phyloP scores from a whole-genome alignment of 1,140 invertebrate genomes.

The Paraescarpia echinospica region DNA sequence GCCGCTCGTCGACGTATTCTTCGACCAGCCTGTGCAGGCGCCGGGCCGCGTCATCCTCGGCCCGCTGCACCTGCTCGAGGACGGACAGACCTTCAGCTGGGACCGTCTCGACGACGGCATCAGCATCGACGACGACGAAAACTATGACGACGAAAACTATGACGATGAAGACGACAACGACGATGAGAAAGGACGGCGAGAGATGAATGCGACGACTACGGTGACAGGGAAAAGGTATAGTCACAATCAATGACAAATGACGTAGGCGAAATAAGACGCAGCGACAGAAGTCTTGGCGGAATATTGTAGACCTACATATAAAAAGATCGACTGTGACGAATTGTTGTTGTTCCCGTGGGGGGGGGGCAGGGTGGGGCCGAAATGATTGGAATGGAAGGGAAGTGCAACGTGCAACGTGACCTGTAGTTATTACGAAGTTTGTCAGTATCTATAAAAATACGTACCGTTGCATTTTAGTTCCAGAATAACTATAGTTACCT shows the following conservation, averaged over 20 bases:
- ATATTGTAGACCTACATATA: neutral
- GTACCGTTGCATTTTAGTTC: neutral
- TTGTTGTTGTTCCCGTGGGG: too few relatives aligned
- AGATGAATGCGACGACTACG: neutral
- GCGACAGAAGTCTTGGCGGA: neutral
- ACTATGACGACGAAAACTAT: neutral
- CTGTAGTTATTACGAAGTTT: neutral
- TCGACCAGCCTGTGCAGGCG: neutral
- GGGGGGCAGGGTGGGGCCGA: too few relatives aligned
- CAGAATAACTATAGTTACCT: neutral
- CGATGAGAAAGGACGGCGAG: neutral
- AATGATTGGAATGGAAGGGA: neutral
- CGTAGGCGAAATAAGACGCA: neutral
- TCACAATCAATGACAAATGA: neutral
- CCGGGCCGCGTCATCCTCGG: neutral
- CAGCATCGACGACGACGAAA: neutral
- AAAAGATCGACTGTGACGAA: neutral
- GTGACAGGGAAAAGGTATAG: neutral
- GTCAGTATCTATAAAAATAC: neutral
- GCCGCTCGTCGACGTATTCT: neutral
- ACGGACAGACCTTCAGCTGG: too few relatives aligned
- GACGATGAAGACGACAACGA: neutral
- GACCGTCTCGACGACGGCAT: neutral
- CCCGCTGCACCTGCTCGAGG: neutral
- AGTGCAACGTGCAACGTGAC: neutral